Evolutionary conservation across 2,113 vertebrate genomes (phyloP).

Genomic region (Ageneiosus marmoratus): DNA sequence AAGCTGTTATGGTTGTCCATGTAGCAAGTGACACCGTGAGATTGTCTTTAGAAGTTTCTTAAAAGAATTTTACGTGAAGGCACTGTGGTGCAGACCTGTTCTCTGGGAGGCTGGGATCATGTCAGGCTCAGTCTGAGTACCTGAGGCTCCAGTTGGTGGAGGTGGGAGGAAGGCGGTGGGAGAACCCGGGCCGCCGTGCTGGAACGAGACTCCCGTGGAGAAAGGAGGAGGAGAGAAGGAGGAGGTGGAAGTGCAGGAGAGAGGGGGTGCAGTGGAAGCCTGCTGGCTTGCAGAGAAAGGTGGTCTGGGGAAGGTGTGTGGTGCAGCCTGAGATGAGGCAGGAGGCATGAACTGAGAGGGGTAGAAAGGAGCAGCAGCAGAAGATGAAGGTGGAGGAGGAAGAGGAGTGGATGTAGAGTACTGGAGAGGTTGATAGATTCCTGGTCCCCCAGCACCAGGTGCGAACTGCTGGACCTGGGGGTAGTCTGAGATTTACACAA

Average conservation of each 20-base stretch:
- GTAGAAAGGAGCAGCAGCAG: slow-evolving; percentile 65
- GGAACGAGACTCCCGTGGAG: slow-evolving; percentile 81
- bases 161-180: slow-evolving; percentile 81
- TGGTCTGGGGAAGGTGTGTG: slow-evolving; percentile 60
- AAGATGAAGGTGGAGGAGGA: slow-evolving; percentile 70
- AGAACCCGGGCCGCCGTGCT: slow-evolving; percentile 90
- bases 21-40: not conserved
- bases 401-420: slow-evolving; percentile 69
- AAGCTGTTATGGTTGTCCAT: not conserved
- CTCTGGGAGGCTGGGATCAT: slow-evolving; percentile 83
- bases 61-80: slow-evolving; percentile 13
- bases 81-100: slow-evolving; percentile 85
- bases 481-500: slow-evolving; percentile 78
- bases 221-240: slow-evolving; percentile 67
- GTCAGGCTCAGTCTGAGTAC: slow-evolving; percentile 83
- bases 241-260: slow-evolving; percentile 63
- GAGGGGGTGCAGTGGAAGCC: slow-evolving; percentile 58
- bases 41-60: slow-evolving; percentile 25
- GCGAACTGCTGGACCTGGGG: slow-evolving; percentile 82
- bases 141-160: slow-evolving; percentile 83
- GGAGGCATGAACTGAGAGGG: slow-evolving; percentile 73
- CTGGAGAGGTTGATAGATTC: slow-evolving; percentile 85
- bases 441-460: slow-evolving; percentile 78
- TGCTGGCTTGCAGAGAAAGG: slow-evolving; percentile 66
- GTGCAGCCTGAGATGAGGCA: slow-evolving; percentile 60